phyloP scores from a whole-genome alignment of 2,113 vertebrate species.

The Noctilio leporinus region DNA sequence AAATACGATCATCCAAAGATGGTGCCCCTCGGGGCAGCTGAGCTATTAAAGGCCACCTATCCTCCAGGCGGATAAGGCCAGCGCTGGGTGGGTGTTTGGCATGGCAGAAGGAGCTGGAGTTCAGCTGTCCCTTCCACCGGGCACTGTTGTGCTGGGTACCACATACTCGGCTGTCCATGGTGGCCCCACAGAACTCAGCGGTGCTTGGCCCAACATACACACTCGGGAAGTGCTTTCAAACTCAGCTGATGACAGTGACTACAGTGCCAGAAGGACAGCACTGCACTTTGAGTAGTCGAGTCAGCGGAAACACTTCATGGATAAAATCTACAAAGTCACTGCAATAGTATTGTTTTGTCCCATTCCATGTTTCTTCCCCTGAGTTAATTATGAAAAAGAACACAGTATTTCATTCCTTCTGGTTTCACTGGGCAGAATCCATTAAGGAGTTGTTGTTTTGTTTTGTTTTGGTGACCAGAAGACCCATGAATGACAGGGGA shows the following conservation, averaged over 20 bases:
- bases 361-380: neutral
- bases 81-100: neutral
- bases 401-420: neutral
- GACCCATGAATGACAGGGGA: neutral
- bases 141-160: too few species aligned
- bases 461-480: neutral
- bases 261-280: accelerated
- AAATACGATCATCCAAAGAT: neutral
- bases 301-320: neutral
- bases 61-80: neutral
- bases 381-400: neutral
- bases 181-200: too few species aligned
- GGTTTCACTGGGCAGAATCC: neutral
- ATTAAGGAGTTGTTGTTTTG: neutral
- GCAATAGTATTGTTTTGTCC: neutral
- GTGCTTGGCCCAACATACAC: accelerated
- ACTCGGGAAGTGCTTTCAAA: neutral
- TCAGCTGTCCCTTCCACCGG: neutral
- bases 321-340: neutral
- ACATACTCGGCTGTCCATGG: accelerated
- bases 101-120: too few species aligned
- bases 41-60: neutral
- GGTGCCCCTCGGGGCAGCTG: neutral
- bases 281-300: neutral
- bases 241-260: neutral